Conservation (phyloP, 2,888 invertebrate genomes). For the Acanthosepion esculentum region DNA sequence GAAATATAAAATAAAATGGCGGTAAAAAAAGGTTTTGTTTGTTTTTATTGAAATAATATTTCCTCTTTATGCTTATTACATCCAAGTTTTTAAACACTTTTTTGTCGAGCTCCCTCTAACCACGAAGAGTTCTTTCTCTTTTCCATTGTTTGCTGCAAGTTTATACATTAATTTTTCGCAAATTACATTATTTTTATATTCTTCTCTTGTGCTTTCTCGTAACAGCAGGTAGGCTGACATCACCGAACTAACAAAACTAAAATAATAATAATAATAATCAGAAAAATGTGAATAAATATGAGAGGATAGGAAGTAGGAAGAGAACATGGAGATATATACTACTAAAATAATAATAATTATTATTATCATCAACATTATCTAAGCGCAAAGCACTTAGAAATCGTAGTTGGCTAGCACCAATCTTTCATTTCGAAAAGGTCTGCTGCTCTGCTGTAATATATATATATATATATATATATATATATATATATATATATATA, state of each 20-base stretch:
- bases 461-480: no score
- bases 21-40: not conserved
- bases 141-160: not conserved
- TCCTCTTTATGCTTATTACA: not conserved
- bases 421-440: no score
- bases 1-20: not conserved
- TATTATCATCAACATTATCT: no score
- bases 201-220: not conserved
- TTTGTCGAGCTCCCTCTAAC: not conserved
- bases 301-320: no score
- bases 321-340: no score
- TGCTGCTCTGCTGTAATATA: no score
- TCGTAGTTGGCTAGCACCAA: no score
- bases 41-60: not conserved
- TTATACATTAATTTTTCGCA: not conserved
- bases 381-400: no score
- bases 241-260: not conserved
- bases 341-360: no score
- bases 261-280: no score
- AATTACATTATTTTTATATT: constrained; percentile 42
- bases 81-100: not conserved
- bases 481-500: no score
- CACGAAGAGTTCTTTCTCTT: not conserved
- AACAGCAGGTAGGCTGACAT: constrained; percentile 33
- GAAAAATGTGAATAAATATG: no score